Evolutionary conservation across 2,797 vertebrate species (phyloP), one percentile per base, ranked within the genome.

Genomic region (Crax fasciolata): DNA sequence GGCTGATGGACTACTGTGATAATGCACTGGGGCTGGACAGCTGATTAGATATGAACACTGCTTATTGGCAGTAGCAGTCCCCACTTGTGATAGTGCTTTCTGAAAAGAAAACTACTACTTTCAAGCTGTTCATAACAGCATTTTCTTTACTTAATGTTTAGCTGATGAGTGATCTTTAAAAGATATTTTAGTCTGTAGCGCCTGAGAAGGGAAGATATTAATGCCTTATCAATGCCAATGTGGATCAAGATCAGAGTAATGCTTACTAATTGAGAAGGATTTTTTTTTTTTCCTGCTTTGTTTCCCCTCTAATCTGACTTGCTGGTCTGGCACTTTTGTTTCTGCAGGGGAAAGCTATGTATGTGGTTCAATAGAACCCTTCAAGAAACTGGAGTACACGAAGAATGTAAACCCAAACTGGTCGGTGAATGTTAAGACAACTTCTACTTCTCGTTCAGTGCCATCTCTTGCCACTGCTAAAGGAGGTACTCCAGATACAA

Each of bases 381-480:
- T 98, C 97, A 99, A 99, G 98, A 98, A 98, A 87, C 96, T 99
- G 97, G 99, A 99, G 75, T 99, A 99, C 97, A 99, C 99, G 28
- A 99, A 99, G 98, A 99, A 99, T 65, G 99, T 99, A 95, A 99
- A 99, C 93, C 99, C 99, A 80, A 99, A 99, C 97, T 99, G 99
- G 99, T 98, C 99, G 1, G 98, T 99, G 83, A 99, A 99, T 38
- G 98, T 99, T 41, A 98, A 98, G 97, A 98, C 99, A 65, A 95
- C 97, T 30, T 97, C 96, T 1, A 77, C 98, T 51, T 92, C 97
- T 48, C 98, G 99, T 32, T 97, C 98, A 3, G 98, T 99, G 91
- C 96, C 98, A 3, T 99, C 99, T 13, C 98, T 99, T 65, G 98
- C 98, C 76, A 98, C 98, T n/a, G 96, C 98, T 96, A 99, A 98